Conservation (phyloP, 2,888 invertebrate genomes). For the Panopea generosa region DNA sequence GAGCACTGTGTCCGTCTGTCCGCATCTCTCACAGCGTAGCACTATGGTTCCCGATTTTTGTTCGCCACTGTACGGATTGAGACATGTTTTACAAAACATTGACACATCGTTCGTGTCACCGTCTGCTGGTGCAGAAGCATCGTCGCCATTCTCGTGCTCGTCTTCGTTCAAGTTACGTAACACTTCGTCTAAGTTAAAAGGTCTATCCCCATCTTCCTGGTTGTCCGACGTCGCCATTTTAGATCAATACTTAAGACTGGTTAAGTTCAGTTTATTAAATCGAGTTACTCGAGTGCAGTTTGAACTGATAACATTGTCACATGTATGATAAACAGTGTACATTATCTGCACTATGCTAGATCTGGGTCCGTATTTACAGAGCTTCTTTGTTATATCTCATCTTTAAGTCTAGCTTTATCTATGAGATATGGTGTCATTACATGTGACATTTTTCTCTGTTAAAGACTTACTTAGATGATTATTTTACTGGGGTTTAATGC, state of each 20-base stretch:
- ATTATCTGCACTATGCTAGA: no score
- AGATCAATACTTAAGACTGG: neutral
- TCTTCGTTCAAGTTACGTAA: constrained; percentile 1
- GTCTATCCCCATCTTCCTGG: constrained; percentile 8
- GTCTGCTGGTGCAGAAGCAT: neutral
- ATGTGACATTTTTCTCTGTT: no score
- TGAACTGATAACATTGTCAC: no score
- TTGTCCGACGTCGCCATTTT: constrained; percentile 34
- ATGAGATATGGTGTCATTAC: no score
- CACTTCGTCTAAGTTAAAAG: neutral
- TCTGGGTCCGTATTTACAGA: no score
- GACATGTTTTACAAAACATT: constrained; percentile 62
- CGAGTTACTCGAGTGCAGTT: neutral
- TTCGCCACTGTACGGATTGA: constrained; percentile 61
- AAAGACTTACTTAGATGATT: no score
- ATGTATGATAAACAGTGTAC: no score
- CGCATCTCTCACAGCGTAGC: constrained; percentile 59
- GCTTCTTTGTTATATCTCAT: no score
- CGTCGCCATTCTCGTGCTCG: constrained; percentile 14
- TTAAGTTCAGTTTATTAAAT: neutral
- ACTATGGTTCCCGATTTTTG: constrained; percentile 53
- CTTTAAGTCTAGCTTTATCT: no score
- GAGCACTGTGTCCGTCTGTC: constrained; percentile 51
- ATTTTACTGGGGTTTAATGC: no score
- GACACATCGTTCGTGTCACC: constrained; percentile 41